Base-by-base conservation (phyloP, 2,888 invertebrate species). In the Microctonus aethiopoides region DNA sequence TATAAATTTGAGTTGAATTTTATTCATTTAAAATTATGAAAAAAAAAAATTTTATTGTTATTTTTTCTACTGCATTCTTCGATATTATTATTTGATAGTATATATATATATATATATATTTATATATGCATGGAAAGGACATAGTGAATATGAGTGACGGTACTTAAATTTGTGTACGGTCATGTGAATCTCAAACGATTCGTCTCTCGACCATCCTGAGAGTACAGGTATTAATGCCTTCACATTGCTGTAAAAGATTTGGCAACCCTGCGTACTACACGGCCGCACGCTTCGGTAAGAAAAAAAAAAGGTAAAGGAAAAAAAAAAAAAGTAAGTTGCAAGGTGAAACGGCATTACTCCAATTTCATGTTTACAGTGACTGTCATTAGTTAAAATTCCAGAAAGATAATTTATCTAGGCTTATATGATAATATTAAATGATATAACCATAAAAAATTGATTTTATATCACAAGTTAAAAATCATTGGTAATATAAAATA, bases 231-330 rank as follows among this genome's bases (percentile, higher is more conserved):
- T 65, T 64, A 59, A 66, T 46, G 46, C 16, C 46, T n/a, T 16
- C 59, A 67, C 57, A 67, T 56, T 46, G 41, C 56, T 46, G 57
- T 16, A 64, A 69, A 57, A 63, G 70, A 74, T 75, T 74, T 75
- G 75, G 75, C 75, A 75, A 75, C 75, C 66, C 65, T 70, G 75
- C 73, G 54, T 65, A 67, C n/a, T n/a, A n/a, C 62, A 51, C 71
- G 26, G 46, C 52, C 68, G 59, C 46, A 46, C 63, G 60, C 66
- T 69, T 59, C 34, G 57, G 57, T 57, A 57, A 34, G 63, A 54
- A 70, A 32, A 59, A 71, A 64, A 11, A 24, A 24, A 56, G 41
- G 52, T 61, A 52, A 41, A 56, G 20, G 61, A 59, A n/a, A n/a
- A 67, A 56, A 61, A 22, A 20, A 34, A 67, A 68, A 39, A 46